A percentile compares a stretch with the other conserved stretches of the same genome.
These are phyloP conservation scores for Poecilia velifera DNA, from an alignment of 2,797 vertebrate species.

Conservation along the genomic window DNA sequence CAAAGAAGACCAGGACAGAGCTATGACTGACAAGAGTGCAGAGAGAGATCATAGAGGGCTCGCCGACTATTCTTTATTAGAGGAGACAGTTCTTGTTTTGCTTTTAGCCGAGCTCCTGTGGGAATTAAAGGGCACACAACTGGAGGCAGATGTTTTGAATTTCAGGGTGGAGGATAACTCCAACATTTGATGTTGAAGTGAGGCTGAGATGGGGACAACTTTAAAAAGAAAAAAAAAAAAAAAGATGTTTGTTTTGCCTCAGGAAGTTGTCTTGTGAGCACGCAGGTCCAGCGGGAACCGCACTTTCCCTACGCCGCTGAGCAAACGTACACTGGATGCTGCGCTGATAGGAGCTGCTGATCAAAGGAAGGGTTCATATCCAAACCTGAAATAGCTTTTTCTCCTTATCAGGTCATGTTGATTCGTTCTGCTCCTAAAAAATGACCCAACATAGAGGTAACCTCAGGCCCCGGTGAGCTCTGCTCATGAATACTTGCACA, in stretches of 20 bases:
- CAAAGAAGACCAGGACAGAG: slow-evolving; percentile 13
- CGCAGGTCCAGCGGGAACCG: slow-evolving; percentile 14
- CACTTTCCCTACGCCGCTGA: slow-evolving; percentile 20
- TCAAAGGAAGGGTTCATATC: slow-evolving; percentile 35
- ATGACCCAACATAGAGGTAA: slow-evolving; percentile 16
- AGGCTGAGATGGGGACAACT: slow-evolving; percentile 12
- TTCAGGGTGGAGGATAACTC: slow-evolving; percentile 16
- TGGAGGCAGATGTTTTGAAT: slow-evolving; percentile 39
- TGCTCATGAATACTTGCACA: slow-evolving; percentile 39
- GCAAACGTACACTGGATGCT: slow-evolving; percentile 15
- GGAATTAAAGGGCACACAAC: slow-evolving; percentile 25
- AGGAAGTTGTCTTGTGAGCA: slow-evolving; percentile 22
- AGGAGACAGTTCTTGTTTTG: slow-evolving; percentile 38
- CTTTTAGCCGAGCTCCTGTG: slow-evolving; percentile 36
- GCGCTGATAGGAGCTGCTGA: slow-evolving; percentile 28
- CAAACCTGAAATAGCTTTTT: slow-evolving; percentile 8
- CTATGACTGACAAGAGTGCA: slow-evolving; percentile 38
- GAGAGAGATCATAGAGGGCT: slow-evolving; percentile 25
- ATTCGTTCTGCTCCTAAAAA: slow-evolving; percentile 35
- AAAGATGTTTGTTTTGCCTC: slow-evolving; percentile 39
- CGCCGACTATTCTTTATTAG: slow-evolving; percentile 17
- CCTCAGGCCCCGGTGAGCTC: neutral
- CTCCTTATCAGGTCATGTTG: slow-evolving; percentile 28
- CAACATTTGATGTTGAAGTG: slow-evolving; percentile 15
- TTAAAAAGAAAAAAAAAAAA: too few relatives aligned